A percentile compares a stretch with the other conserved stretches of the same genome.
Evolutionary conservation across 1,140 invertebrate species (phyloP).

Genomic region (Drosophila arawakana): DNA sequence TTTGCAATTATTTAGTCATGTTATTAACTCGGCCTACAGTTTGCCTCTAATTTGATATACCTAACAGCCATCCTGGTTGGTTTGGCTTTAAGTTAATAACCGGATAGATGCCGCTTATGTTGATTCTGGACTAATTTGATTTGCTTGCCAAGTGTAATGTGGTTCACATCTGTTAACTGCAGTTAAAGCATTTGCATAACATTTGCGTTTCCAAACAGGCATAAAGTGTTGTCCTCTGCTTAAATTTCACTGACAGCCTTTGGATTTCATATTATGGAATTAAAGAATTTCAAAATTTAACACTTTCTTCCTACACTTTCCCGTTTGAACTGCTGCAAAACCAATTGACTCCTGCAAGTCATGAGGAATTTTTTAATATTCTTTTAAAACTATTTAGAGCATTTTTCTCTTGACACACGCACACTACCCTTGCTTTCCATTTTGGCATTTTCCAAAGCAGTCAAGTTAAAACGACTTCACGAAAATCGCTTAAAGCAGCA

Average conservation of each 20-base stretch:
- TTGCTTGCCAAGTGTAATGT: not conserved
- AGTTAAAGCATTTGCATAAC: not conserved
- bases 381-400: slow-evolving; percentile 56
- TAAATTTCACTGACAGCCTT: no score
- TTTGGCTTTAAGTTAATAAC: slow-evolving; percentile 31
- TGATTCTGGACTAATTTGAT: slow-evolving; percentile 42
- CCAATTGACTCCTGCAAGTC: slow-evolving; percentile 44
- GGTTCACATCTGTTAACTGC: not conserved
- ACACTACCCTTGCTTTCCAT: not conserved
- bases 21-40: slow-evolving; percentile 32
- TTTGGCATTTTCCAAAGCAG: slow-evolving; percentile 75
- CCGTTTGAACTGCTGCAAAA: not conserved
- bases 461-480: slow-evolving; percentile 76
- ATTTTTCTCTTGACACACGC: not conserved
- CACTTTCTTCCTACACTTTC: not conserved
- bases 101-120: slow-evolving; percentile 15
- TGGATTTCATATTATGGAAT: not conserved
- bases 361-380: slow-evolving; percentile 63
- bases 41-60: slow-evolving; percentile 46
- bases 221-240: no score
- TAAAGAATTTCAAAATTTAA: not conserved
- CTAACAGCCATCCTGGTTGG: not conserved
- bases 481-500: slow-evolving; percentile 79
- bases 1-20: slow-evolving; percentile 68
- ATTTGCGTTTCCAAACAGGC: not conserved